Base-by-base conservation (phyloP, 1,140 invertebrate genomes). In the Agrypnia vestita region DNA sequence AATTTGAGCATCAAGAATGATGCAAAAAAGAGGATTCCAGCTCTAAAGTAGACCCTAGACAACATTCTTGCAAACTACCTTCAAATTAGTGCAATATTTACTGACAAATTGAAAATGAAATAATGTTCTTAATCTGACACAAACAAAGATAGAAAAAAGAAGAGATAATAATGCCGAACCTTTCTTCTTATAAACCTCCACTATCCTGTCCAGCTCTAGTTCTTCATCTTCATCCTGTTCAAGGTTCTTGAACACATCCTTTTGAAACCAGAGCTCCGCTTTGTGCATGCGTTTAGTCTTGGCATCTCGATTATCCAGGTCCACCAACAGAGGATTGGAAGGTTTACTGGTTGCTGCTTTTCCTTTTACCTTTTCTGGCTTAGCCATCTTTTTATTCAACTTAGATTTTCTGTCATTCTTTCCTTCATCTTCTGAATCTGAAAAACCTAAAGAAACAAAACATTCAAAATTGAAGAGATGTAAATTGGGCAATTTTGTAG, bases 251-350 rank as follows among this genome's bases (percentile, higher is more conserved):
- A 99, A 97, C 71, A 93, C 91, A 84, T 97, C 95, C 89, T 96
- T 96, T 84, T 96, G 93, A 86, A 98, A 98, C 96, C 97, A 98
- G 11, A 95, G 87, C 81, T 96, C 91, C 0, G 96, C 95, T 87
- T 96, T 96, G 77, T 94, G 92, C 55, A 93, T 89, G 51, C 92
- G 91, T 84, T 93, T 95, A 0, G 93, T 91, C 59, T 93, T 91
- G 82, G 93, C 93, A 75, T 95, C 93, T 17, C 94, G 91, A 73
- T 92, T 88, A 85, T 97, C 96, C 46, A 97, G 89, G 85, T 97
- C 96, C 13, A 96, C 96, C 10, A 98, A 90, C 0, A 98, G 86
- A 4, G 97, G 97, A 92, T 98, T 94, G 44, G 91, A 87, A 94
- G 44, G 91, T 88, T 83, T 13, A 67, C 82, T 73, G 25, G 12